Evolutionary conservation across 2,797 vertebrate genomes (phyloP).

Genomic region (Sebastes kiyomatsui): DNA sequence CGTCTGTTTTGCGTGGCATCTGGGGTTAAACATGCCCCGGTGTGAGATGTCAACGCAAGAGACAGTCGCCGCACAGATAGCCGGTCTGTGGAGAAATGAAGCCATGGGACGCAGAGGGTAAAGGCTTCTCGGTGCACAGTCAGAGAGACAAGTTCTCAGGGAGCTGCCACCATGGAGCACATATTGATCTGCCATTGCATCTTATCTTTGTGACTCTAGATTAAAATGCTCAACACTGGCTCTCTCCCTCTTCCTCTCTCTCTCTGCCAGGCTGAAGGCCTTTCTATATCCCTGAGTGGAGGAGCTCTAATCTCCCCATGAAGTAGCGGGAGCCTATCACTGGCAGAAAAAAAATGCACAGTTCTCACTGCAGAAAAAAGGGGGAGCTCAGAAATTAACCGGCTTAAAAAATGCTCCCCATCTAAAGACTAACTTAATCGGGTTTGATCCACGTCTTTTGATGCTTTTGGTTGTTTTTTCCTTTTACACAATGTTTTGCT

Average conservation of each 20-base stretch:
- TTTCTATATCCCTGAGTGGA: constrained; percentile 83
- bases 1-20: constrained; percentile 58
- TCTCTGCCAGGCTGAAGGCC: constrained; percentile 79
- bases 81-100: constrained; percentile 69
- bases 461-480: constrained; percentile 38
- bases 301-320: constrained; percentile 82
- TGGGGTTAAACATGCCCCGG: constrained; percentile 73
- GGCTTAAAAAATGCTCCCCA: constrained; percentile 48
- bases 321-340: constrained; percentile 76
- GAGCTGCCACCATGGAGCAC: constrained; percentile 77
- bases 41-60: constrained; percentile 67
- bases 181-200: constrained; percentile 83
- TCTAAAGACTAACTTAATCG: constrained; percentile 64
- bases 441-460: constrained; percentile 54
- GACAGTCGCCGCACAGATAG: constrained; percentile 73
- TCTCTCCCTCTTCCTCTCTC: constrained; percentile 55
- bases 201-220: constrained; percentile 84
- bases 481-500: constrained; percentile 27
- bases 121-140: constrained; percentile 70
- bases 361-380: constrained; percentile 42
- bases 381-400: constrained; percentile 63
- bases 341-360: constrained; percentile 50
- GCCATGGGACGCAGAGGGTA: constrained; percentile 72
- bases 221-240: constrained; percentile 80
- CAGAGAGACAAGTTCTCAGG: constrained; percentile 76